A percentile compares a stretch with the other conserved stretches of the same genome.
Evolutionary conservation across 2,797 vertebrate genomes (phyloP).

Genomic region (Simalia tracyae): DNA sequence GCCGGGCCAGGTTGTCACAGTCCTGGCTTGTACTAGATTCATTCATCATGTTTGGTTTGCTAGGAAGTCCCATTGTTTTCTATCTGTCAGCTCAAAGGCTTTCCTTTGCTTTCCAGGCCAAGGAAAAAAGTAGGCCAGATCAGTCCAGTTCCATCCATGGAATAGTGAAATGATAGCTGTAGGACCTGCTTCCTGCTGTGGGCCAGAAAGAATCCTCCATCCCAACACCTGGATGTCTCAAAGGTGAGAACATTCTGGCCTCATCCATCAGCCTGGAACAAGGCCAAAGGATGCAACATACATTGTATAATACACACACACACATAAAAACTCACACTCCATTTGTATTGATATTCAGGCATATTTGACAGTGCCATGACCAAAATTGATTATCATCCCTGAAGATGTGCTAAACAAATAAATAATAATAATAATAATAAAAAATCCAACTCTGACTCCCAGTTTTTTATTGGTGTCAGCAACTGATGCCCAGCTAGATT

Average conservation of each 20-base stretch:
- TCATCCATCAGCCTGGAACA: not conserved
- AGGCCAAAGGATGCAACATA: not conserved
- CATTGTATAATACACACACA: not conserved
- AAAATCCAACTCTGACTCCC: not conserved
- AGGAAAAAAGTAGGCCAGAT: not conserved
- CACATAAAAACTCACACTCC: not conserved
- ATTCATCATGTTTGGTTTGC: not conserved
- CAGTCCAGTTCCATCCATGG: not conserved
- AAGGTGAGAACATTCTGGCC: not conserved
- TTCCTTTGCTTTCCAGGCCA: not conserved
- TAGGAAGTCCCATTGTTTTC: not conserved
- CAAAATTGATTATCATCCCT: not conserved
- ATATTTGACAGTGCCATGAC: not conserved
- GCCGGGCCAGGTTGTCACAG: rapidly evolving
- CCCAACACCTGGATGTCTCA: not conserved
- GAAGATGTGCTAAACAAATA: not conserved
- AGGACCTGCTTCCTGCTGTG: not conserved
- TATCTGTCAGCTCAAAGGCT: too few species aligned
- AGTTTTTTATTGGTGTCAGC: not conserved
- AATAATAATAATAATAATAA: not conserved
- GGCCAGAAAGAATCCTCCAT: too few species aligned
- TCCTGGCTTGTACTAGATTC: not conserved
- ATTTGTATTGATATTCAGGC: not conserved
- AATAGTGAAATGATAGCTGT: not conserved
- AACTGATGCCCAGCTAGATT: not conserved